A percentile compares a stretch with the other conserved stretches of the same genome.
Evolutionary conservation across 2,888 invertebrate genomes (phyloP).

Genomic region (Stenodera caucasica): DNA sequence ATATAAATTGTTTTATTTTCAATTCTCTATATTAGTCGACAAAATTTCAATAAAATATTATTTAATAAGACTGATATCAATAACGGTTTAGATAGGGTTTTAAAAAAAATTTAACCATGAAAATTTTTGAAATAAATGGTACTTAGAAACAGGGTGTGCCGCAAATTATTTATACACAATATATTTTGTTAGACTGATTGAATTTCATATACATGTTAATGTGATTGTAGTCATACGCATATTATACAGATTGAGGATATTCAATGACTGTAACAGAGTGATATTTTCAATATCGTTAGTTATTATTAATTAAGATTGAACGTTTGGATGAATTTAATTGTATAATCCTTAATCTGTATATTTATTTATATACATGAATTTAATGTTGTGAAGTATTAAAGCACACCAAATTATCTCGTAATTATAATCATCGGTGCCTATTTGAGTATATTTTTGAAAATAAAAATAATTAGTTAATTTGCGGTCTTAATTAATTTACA

Average conservation of each 20-base stretch:
- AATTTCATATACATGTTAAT: constrained; percentile 22
- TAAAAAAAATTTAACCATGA: constrained; percentile 16
- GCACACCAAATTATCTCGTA: constrained; percentile 26
- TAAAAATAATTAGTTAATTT: constrained; percentile 20
- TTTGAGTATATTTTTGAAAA: constrained; percentile 13
- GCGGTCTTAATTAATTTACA: constrained; percentile 23
- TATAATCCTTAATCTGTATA: not conserved
- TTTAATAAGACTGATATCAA: constrained; percentile 28
- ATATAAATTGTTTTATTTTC: constrained; percentile 15
- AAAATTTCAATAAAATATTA: constrained; percentile 13
- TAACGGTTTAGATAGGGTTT: constrained; percentile 23
- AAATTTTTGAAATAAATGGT: constrained; percentile 12
- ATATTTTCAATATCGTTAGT: constrained; percentile 5
- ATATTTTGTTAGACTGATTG: constrained; percentile 30
- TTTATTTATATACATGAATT: constrained; percentile 12
- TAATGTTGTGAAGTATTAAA: constrained; percentile 24
- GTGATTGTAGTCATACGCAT: constrained; percentile 28
- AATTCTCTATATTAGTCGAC: constrained; percentile 7
- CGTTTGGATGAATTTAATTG: not conserved
- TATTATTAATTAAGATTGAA: not conserved
- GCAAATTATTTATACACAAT: constrained; percentile 27
- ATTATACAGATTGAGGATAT: constrained; percentile 1
- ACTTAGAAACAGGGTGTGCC: constrained; percentile 29
- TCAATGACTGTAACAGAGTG: not conserved
- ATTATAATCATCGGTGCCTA: constrained; percentile 31